Conservation (phyloP, 2,888 invertebrate species). For the Xestoiulus laeticollis region DNA sequence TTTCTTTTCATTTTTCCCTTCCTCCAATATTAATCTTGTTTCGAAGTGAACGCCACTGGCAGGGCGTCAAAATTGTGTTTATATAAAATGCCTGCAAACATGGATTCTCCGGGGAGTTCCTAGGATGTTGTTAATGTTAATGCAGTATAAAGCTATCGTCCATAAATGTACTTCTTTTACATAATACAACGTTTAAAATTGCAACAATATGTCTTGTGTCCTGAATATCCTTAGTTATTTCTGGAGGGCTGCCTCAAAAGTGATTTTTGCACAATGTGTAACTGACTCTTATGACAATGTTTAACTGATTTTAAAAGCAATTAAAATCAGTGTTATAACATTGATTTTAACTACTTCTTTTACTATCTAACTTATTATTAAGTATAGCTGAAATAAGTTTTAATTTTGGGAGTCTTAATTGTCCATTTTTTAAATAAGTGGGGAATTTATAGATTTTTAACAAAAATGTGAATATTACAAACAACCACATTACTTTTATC, state of each 20-base stretch:
- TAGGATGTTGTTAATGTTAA: background rate
- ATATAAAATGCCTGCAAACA: conserved; percentile 39
- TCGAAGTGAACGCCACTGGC: conserved; percentile 27
- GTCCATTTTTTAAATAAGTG: too few relatives aligned
- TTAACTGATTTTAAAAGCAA: too few relatives aligned
- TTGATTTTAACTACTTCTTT: too few relatives aligned
- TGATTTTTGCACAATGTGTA: background rate
- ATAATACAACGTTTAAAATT: conserved; percentile 34
- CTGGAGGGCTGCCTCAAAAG: background rate
- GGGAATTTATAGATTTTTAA: too few relatives aligned
- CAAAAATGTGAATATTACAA: too few relatives aligned
- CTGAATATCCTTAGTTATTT: background rate
- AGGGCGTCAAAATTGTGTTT: conserved; percentile 36
- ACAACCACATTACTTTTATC: too few relatives aligned
- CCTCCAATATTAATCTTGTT: conserved; percentile 34
- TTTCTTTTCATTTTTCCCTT: conserved; percentile 23
- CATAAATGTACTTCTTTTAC: conserved; percentile 22
- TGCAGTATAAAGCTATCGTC: conserved; percentile 1
- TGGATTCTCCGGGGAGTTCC: background rate
- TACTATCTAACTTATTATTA: too few relatives aligned
- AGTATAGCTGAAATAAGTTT: too few relatives aligned
- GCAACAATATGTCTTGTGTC: background rate
- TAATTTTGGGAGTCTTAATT: too few relatives aligned
- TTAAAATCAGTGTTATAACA: too few relatives aligned
- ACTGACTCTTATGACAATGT: too few relatives aligned